Conservation (phyloP, 2,113 vertebrate genomes). For the Pionites leucogaster region DNA sequence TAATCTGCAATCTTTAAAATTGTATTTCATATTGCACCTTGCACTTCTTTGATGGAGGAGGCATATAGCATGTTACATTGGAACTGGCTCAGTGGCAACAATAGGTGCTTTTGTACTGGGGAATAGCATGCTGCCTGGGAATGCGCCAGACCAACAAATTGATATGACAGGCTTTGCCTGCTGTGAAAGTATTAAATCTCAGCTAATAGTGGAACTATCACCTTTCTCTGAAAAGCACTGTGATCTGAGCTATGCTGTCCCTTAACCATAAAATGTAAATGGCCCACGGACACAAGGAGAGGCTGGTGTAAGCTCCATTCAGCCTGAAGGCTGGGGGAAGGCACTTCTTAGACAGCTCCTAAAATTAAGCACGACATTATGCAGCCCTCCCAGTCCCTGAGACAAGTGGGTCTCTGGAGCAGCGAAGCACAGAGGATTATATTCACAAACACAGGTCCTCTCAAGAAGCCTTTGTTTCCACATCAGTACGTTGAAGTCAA, state of each 20-base stretch:
- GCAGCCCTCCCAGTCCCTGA: background rate
- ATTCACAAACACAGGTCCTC: background rate
- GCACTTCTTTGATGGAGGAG: background rate
- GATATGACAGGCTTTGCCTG: background rate
- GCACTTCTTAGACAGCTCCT: background rate
- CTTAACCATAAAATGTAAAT: background rate
- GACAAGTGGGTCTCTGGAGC: background rate
- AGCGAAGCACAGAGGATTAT: background rate
- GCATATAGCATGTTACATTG: background rate
- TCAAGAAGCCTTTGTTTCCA: background rate
- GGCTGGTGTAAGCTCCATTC: background rate
- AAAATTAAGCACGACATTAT: background rate
- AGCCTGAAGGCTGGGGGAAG: background rate
- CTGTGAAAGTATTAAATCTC: conserved; percentile 52
- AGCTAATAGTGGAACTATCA: conserved; percentile 12
- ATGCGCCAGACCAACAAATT: conserved; percentile 17
- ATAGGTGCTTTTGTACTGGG: background rate
- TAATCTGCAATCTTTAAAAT: background rate
- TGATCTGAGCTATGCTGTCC: background rate
- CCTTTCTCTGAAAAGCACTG: conserved; percentile 9
- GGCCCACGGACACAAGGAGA: background rate
- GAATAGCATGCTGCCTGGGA: conserved; percentile 15
- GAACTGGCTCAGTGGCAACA: background rate
- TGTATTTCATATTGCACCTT: background rate
- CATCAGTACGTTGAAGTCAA: background rate